Evolutionary conservation across 2,797 vertebrate species (phyloP).

Genomic region (Hypotaenidia okinawae): DNA sequence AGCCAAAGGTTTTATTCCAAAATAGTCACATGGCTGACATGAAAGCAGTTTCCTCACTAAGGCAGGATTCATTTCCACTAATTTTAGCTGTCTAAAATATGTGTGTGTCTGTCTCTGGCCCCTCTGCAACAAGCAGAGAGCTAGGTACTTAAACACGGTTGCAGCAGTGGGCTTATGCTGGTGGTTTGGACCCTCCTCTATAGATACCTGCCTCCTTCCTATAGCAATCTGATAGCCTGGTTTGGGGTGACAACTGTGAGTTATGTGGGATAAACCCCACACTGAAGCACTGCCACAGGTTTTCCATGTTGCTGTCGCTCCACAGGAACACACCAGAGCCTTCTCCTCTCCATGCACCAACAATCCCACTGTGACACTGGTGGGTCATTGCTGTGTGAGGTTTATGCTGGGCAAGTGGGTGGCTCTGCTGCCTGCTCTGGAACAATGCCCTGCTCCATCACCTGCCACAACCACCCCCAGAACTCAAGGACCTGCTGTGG

Average conservation of each 20-base stretch:
- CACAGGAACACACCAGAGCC: not conserved
- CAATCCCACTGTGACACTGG: not conserved
- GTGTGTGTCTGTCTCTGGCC: not conserved
- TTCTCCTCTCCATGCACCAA: not conserved
- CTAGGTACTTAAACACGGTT: not conserved
- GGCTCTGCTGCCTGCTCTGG: not conserved
- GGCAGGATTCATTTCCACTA: not conserved
- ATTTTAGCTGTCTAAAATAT: not conserved
- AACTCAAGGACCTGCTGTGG: not conserved
- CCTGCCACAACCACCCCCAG: not conserved
- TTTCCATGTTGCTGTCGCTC: not conserved
- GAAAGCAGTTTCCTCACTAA: not conserved
- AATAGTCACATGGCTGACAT: not conserved
- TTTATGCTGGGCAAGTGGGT: not conserved
- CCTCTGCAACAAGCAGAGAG: not conserved
- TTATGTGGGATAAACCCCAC: not conserved
- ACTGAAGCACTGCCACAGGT: not conserved
- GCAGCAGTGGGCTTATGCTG: not conserved
- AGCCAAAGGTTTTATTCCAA: not conserved
- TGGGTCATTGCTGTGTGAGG: not conserved
- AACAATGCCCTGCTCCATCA: constrained; percentile 1
- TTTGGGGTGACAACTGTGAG: not conserved
- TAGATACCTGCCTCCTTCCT: not conserved
- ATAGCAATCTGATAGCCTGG: not conserved
- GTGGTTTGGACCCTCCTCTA: not conserved